A percentile compares a stretch with the other conserved stretches of the same genome.
Conservation (phyloP, 2,113 vertebrate genomes). For the Odocoileus hemionus region DNA sequence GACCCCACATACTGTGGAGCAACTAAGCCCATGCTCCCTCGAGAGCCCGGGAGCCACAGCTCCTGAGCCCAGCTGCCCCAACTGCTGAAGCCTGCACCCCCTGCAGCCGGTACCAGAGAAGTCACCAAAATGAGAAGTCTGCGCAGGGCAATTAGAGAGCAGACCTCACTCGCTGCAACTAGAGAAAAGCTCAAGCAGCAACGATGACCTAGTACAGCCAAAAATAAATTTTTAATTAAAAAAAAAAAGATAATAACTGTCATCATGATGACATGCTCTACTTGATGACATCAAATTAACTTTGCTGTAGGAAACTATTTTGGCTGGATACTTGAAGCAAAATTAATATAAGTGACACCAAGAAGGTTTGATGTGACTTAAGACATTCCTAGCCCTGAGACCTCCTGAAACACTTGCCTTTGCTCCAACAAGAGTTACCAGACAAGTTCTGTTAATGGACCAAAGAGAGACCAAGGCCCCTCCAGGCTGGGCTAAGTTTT, state of each 20-base stretch:
- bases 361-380: background rate
- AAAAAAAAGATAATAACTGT: background rate
- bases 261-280: background rate
- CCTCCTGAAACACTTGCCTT: background rate
- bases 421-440: background rate
- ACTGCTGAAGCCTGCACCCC: background rate
- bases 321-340: background rate
- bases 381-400: background rate
- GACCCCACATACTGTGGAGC: background rate
- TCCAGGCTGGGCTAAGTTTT: background rate
- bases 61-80: background rate
- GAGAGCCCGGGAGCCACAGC: background rate
- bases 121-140: background rate
- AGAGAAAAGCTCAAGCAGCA: background rate
- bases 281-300: background rate
- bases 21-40: background rate
- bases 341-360: background rate
- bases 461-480: background rate
- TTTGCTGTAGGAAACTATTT: background rate
- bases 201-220: background rate
- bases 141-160: background rate
- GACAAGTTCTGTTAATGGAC: background rate
- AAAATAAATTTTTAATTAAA: background rate
- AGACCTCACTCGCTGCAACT: background rate
- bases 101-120: background rate